Evolutionary conservation across 2,113 vertebrate species (phyloP).

Genomic region (Charadrius vociferus): DNA sequence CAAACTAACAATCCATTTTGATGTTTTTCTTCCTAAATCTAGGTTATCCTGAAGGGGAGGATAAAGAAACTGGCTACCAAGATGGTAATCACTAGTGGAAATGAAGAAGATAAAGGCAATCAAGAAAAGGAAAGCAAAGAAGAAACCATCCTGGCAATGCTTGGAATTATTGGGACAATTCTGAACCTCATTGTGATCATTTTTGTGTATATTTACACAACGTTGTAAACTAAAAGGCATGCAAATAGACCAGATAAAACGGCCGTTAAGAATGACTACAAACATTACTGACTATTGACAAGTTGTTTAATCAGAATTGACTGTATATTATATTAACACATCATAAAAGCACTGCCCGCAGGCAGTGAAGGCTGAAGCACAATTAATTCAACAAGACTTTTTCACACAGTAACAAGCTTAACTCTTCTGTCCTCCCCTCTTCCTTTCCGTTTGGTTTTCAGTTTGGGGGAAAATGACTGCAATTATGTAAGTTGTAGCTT

Average conservation of each 20-base stretch:
- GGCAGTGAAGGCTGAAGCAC: slow-evolving; percentile 73
- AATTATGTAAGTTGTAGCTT: slow-evolving; percentile 34
- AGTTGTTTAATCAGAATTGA: slow-evolving; percentile 37
- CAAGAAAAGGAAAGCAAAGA: slow-evolving; percentile 96
- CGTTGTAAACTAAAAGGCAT: slow-evolving; percentile 77
- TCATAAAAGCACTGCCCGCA: slow-evolving; percentile 40
- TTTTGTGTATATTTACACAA: slow-evolving; percentile 99
- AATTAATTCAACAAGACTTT: slow-evolving; percentile 73
- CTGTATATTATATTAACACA: slow-evolving; percentile 65
- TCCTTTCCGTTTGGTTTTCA: background rate
- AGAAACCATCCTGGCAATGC: slow-evolving; percentile 93
- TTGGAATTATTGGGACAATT: slow-evolving; percentile 96
- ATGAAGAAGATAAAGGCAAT: slow-evolving; percentile 92
- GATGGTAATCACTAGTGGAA: slow-evolving; percentile 94
- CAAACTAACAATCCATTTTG: background rate
- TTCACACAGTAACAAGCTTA: slow-evolving; percentile 55
- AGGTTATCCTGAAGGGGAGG: slow-evolving; percentile 86
- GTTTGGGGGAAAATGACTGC: slow-evolving; percentile 18
- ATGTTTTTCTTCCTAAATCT: slow-evolving; percentile 54
- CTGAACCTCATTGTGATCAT: slow-evolving; percentile 97
- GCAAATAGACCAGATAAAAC: background rate
- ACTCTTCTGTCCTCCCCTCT: background rate
- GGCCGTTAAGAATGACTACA: slow-evolving; percentile 34
- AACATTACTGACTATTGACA: slow-evolving; percentile 40
- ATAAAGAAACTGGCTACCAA: slow-evolving; percentile 89